These are phyloP conservation scores for Trichonephila clavata DNA, from an alignment of 1,140 invertebrate species.

Conservation along the genomic window DNA sequence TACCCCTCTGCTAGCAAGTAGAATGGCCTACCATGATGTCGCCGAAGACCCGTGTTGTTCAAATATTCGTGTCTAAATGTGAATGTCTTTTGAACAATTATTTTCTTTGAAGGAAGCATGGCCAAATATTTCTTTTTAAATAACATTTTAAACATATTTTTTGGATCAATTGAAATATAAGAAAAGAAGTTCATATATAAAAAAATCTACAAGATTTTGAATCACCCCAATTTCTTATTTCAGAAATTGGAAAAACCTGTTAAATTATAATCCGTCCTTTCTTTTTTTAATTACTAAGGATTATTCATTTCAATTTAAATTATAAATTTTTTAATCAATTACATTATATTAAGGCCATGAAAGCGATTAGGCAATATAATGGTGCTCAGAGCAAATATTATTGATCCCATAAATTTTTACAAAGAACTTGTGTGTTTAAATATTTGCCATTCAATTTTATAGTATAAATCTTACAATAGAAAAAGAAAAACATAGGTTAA, in stretches of 20 bases:
- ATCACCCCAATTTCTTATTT: neutral
- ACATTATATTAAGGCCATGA: neutral
- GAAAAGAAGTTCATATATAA: neutral
- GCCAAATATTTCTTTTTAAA: neutral
- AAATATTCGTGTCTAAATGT: conserved; percentile 61
- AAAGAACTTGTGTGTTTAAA: no score
- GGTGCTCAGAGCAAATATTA: neutral
- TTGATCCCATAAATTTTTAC: no score
- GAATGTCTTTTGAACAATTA: neutral
- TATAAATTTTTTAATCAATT: no score
- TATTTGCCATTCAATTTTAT: no score
- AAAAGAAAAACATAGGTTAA: no score
- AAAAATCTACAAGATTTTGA: neutral
- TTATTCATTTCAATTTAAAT: neutral
- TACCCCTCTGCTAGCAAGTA: conserved; percentile 48
- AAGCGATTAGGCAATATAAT: neutral
- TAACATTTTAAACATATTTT: neutral
- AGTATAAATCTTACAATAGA: no score
- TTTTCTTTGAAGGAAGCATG: conserved; percentile 33
- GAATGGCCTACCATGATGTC: conserved; percentile 51
- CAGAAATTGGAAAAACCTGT: neutral
- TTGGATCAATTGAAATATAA: neutral
- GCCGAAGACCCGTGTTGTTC: conserved; percentile 72
- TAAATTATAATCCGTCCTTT: conserved; percentile 27
- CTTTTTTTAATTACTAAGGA: neutral